Conservation (phyloP, 1,140 invertebrate genomes). For the Daktulosphaira vitifoliae region DNA sequence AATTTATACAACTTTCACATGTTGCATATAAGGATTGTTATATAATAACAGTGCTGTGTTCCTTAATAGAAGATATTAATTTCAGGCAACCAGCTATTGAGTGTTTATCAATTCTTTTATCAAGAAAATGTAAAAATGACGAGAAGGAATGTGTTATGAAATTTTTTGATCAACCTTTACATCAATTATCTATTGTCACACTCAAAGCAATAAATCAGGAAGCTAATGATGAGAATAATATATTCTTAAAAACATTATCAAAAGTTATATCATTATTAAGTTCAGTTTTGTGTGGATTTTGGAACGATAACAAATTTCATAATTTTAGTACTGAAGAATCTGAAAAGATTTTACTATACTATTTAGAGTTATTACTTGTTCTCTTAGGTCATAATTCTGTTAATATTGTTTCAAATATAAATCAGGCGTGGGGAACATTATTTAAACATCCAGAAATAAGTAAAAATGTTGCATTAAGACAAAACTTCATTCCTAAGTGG, state of each 20-base stretch:
- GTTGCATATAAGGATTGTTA: conserved; percentile 22
- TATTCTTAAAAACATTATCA: conserved; percentile 30
- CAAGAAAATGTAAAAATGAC: conserved; percentile 31
- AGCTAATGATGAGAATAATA: conserved; percentile 26
- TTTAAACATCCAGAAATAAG: conserved; percentile 21
- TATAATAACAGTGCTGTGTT: conserved; percentile 21
- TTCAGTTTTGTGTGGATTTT: conserved; percentile 16
- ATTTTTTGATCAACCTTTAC: conserved; percentile 21
- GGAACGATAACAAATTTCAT: conserved; percentile 28
- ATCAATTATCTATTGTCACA: conserved; percentile 5
- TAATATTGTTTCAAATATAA: conserved; percentile 23
- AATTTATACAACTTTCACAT: conserved; percentile 27
- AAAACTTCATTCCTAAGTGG: conserved; percentile 26
- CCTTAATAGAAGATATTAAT: conserved; percentile 21
- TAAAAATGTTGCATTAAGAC: conserved; percentile 9
- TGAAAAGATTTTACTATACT: conserved; percentile 18
- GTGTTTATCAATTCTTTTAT: conserved; percentile 8
- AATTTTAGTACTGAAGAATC: conserved; percentile 11
- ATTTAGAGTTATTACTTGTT: conserved; percentile 22
- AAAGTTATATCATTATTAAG: conserved; percentile 28
- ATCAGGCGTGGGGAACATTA: conserved; percentile 14
- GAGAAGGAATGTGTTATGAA: conserved; percentile 21
- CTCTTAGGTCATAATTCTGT: conserved; percentile 1
- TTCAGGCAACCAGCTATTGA: conserved; percentile 19
- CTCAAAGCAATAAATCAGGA: conserved; percentile 16